Evolutionary conservation across 1,140 invertebrate genomes (phyloP), one percentile per base, ranked within the genome.

Genomic region (Lasioglossum baleicum): DNA sequence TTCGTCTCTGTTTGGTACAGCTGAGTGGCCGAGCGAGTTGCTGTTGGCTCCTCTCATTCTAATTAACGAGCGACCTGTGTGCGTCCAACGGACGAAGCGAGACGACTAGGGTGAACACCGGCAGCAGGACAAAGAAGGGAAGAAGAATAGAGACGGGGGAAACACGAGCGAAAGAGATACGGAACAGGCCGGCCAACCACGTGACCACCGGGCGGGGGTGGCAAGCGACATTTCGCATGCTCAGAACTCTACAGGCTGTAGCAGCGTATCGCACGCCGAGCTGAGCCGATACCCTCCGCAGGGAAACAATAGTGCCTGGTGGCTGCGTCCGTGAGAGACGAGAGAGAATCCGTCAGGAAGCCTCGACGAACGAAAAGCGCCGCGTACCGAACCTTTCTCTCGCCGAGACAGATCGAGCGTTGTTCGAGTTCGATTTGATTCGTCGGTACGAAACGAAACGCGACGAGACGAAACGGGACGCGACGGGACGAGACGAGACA

Each of bases 151-250:
- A 72, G 75, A 69, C 20, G n/a, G n/a, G 11, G 35, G 6, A 63
- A 3, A n/a, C 22, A 22, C 10, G 72, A 48, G 31, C n/a, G 26
- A 60, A 53, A 42, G 42, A 17, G 82, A 58, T 15, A 40, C 13
- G 17, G 6, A 51, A 75, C 48, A 56, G 81, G 75, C 75, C 60
- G 70, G 65, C 69, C 81, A 83, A 87, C 91, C 92, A 92, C 91
- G 92, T 92, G 92, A 93, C 81, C 88, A 81, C 0, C 83, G 88
- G 89, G 91, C 91, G 91, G 91, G 91, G 92, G 91, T 90, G 91
- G 89, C 83, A 88, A 87, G 87, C 88, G 87, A 90, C 91, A 92
- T 90, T 91, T 92, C 91, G 91, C 92, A 92, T 92, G 91, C 91
- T 89, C 91, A 91, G 91, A 91, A 88, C 90, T 91, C 89, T 79